Evolutionary conservation across 2,888 invertebrate species (phyloP).

Genomic region (Silvanus unidentatus): DNA sequence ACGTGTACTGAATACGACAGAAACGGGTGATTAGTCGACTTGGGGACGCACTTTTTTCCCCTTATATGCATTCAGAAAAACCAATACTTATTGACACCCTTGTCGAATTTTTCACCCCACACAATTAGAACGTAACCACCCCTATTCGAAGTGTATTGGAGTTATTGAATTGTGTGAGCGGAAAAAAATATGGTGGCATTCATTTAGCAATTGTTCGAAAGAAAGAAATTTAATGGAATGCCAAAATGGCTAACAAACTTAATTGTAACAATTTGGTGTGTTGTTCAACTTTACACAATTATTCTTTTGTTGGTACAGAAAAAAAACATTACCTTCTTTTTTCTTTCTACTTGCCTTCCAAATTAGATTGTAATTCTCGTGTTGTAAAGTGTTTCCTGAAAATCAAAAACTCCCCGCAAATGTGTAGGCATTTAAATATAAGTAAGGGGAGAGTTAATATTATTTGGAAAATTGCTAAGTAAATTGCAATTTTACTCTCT

Average conservation of each 20-base stretch:
- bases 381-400: slow-evolving; percentile 17
- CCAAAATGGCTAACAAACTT: slow-evolving; percentile 16
- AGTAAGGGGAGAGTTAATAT: not conserved
- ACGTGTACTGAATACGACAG: no score
- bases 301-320: not conserved
- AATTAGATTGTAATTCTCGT: slow-evolving; percentile 11
- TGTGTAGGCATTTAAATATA: not conserved
- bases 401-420: not conserved
- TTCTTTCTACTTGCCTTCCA: slow-evolving; percentile 6
- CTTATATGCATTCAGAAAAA: slow-evolving; percentile 10
- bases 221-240: slow-evolving; percentile 11
- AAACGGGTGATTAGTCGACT: no score
- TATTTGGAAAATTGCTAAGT: slow-evolving; percentile 23
- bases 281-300: not conserved
- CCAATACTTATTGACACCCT: slow-evolving; percentile 38
- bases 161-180: slow-evolving; percentile 25
- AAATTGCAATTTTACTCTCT: slow-evolving; percentile 20
- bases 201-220: slow-evolving; percentile 1
- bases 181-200: slow-evolving; percentile 23
- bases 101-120: slow-evolving; percentile 5
- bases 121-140: slow-evolving; percentile 13
- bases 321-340: slow-evolving; percentile 1
- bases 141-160: slow-evolving; percentile 24
- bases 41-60: no score
- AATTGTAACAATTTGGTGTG: slow-evolving; percentile 11